Evolutionary conservation across 2,888 invertebrate species (phyloP), one percentile per base, ranked within the genome.

Genomic region (Seira ritae): DNA sequence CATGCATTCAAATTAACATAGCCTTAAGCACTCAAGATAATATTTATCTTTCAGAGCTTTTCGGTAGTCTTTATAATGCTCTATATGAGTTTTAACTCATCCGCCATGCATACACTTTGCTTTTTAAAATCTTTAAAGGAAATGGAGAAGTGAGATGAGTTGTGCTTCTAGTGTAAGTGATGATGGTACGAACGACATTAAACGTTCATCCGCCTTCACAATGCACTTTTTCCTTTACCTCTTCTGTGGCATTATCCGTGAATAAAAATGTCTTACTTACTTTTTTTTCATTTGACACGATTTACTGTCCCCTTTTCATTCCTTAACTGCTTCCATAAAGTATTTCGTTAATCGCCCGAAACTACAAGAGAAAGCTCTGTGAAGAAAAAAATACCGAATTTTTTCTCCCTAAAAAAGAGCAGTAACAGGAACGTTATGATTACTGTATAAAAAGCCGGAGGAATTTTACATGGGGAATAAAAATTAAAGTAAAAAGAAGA

Each of bases 331-430:
- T 68, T 50, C 76, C 70, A 77, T 62, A 75, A 55, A 77, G 22
- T 68, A 70, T 69, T 76, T 70, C 31, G 69, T 77, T 77, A 77
- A 77, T 77, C 77, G 77, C 70, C 70, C 31, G 62, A n/a, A 67
- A 20, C 62, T 73, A 19, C 31, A 19, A 31, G 6, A 75, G 66
- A 46, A 31, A 15, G 20, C 65, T 67, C 46, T 62, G 22, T 23
- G 20, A 8, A 15, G 20, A 55, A 76, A 68, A 55, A 50, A 17
- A 55, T 31, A 67, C 12, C 42, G 62, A 20, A 62, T 8, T 3
- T 55, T 62, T 50, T 12, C 50, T 50, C 6, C 8, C 2, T 31
- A 31, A 50, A 50, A n/a, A 50, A 15, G 42, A 42, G 42, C 4
- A n/a, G n/a, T 8, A 62, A 62, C 19, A 12, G 37, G 66, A 62